Evolutionary conservation across 2,888 invertebrate species (phyloP), one percentile per base, ranked within the genome.

Genomic region (Orthosia incerta): DNA sequence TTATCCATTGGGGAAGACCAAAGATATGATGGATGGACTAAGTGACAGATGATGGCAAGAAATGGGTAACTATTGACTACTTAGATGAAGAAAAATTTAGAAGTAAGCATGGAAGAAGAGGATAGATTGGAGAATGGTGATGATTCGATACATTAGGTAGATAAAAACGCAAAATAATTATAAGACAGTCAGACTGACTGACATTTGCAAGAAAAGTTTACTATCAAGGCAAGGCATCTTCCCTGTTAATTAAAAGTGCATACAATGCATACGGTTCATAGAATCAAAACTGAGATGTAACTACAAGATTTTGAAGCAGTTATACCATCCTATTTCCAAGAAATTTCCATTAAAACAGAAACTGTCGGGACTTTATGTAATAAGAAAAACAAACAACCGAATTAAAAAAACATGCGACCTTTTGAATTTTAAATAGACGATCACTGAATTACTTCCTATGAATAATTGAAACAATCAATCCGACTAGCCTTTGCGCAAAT

Each of bases 371-470:
- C n/a, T n/a, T n/a, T n/a, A n/a, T n/a, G n/a, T n/a, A n/a, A n/a
- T n/a, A 50, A 62, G 18, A 67, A 56, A 64, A 56, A 64, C 12
- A 53, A 67, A 67, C 61, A 64, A 62, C 20, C 45, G 18, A 20
- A 53, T 56, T 4, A 12, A 46, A 50, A 55, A 67, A 59, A 53
- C 3, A 55, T 53, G n/a, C n/a, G 23, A 11, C n/a, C 48, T 71
- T 85, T 76, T 80, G 68, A 76, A 78, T 83, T 45, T 50, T 5
- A 50, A 74, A 78, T 67, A 76, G 31, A 63, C 53, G 71, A 77
- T 84, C 74, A 82, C 46, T 51, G 67, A 75, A 82, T 84, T 68
- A 84, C 39, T 48, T 77, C 53, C 63, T 59, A 82, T 85, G 74
- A 86, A 80, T 85, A 74, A 86, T 67, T 78, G 67, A 76, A 26